These are phyloP conservation scores for Atlantisia rogersi DNA, from an alignment of 2,113 vertebrate genomes.

Conservation along the genomic window DNA sequence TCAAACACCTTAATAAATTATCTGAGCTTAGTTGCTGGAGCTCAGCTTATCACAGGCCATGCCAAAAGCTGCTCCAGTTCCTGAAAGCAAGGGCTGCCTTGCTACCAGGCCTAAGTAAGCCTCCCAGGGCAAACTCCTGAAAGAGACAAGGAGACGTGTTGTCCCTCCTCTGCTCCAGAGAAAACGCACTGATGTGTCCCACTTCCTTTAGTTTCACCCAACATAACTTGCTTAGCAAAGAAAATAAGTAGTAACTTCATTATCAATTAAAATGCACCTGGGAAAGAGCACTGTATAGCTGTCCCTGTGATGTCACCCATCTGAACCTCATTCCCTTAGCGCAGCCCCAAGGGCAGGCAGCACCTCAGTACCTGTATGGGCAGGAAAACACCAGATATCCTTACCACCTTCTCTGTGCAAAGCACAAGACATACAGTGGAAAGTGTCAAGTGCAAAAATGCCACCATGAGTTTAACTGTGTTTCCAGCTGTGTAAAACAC, in stretches of 20 bases:
- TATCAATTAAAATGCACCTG: not conserved
- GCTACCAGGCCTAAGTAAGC: not conserved
- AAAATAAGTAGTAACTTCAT: not conserved
- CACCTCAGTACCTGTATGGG: not conserved
- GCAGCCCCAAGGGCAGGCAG: not conserved
- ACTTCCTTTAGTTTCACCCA: not conserved
- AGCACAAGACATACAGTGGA: fast-evolving
- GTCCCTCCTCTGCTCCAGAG: fast-evolving
- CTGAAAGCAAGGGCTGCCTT: not conserved
- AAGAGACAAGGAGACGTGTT: not conserved
- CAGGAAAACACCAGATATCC: not conserved
- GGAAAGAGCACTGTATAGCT: not conserved
- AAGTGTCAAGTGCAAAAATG: not conserved
- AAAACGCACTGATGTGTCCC: fast-evolving
- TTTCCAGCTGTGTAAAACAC: not conserved
- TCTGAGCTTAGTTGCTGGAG: not conserved
- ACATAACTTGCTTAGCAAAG: not conserved
- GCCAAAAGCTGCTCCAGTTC: not conserved
- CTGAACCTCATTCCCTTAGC: not conserved
- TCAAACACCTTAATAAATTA: not conserved
- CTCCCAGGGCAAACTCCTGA: not conserved
- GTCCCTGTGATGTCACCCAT: not conserved
- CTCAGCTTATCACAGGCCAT: not conserved
- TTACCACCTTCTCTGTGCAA: not conserved
- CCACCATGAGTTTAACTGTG: fast-evolving